Evolutionary conservation across 2,113 vertebrate genomes (phyloP), one percentile per base, ranked within the genome.

Genomic region (Hydrolagus affinis): DNA sequence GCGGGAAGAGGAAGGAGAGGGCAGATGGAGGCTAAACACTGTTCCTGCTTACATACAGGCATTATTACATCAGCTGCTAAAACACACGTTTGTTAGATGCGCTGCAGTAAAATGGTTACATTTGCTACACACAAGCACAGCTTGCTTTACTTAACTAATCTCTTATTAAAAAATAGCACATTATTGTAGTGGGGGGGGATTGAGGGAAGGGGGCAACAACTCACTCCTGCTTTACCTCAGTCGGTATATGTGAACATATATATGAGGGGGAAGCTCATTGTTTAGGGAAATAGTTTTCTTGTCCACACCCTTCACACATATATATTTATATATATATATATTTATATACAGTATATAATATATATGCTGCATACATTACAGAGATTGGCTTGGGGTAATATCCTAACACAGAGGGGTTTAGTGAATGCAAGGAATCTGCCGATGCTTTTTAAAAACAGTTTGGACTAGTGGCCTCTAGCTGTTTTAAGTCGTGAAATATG

Each of bases 81-180:
- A 83, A 83, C 8, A 28, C 78, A 80, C 62, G 78, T 83, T 62
- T 10, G 25, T 68, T 83, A 30, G 78, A 19, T 12, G 25, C 25
- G 10, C 60, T 30, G 25, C 77, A 66, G 77, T 80, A 80, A 80
- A n/a, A 64, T 80, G 59, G 62, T 64, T 83, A 30, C 64, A 66
- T 62, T 83, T 83, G 78, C 78, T 32, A 83, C 78, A 66, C 28
- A 83, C 78, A 83, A 83, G 78, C 78, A 83, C 78, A 68, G 62
- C 78, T 83, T 64, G 62, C 62, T 66, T 83, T 80, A 62, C 73
- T 56, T 74, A 74, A 74, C 32, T 75, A 75, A 75, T 56, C 57
- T 15, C 23, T 62, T 83, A 60, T 83, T 83, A 64, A 64, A 80
- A 80, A 80, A 83, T 32, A 83, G 78, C 78, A 83, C 60, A 62